Conservation (phyloP, 2,113 vertebrate species). For the Rallus limicola region DNA sequence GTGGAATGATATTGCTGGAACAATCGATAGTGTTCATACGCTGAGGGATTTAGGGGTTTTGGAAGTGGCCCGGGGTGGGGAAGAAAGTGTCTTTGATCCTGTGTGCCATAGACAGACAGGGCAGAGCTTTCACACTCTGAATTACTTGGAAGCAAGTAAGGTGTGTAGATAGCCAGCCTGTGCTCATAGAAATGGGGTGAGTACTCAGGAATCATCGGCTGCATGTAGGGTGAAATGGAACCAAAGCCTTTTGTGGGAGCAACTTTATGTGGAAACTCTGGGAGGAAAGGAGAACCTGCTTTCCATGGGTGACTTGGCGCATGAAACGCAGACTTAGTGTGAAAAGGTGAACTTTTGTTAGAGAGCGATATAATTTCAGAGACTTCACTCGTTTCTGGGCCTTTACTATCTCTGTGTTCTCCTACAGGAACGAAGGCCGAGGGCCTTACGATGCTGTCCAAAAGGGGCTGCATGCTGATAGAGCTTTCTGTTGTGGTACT, state of each 20-base stretch:
- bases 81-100: slow-evolving; percentile 85
- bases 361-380: slow-evolving; percentile 60
- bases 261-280: slow-evolving; percentile 79
- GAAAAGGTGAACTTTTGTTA: slow-evolving; percentile 67
- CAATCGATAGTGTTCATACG: slow-evolving; percentile 84
- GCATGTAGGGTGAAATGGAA: slow-evolving; percentile 77
- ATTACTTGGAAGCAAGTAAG: slow-evolving; percentile 80
- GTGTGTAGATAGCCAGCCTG: slow-evolving; percentile 79
- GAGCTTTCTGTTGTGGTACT: slow-evolving; percentile 22
- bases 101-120: slow-evolving; percentile 78
- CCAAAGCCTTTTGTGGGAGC: slow-evolving; percentile 70
- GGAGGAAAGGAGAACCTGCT: slow-evolving; percentile 69
- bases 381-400: slow-evolving; percentile 55
- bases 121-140: slow-evolving; percentile 71
- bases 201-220: slow-evolving; percentile 83
- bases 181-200: slow-evolving; percentile 84
- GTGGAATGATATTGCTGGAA: slow-evolving; percentile 81
- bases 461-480: slow-evolving; percentile 30
- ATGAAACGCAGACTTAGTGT: slow-evolving; percentile 80
- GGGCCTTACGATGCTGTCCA: slow-evolving; percentile 70
- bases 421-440: slow-evolving; percentile 87
- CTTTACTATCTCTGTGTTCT: slow-evolving; percentile 75
- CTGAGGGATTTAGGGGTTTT: slow-evolving; percentile 70
- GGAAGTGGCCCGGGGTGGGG: slow-evolving; percentile 80
- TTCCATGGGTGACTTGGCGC: slow-evolving; percentile 81